Conservation (phyloP, 2,888 invertebrate genomes). For the Epinotia nisella region DNA sequence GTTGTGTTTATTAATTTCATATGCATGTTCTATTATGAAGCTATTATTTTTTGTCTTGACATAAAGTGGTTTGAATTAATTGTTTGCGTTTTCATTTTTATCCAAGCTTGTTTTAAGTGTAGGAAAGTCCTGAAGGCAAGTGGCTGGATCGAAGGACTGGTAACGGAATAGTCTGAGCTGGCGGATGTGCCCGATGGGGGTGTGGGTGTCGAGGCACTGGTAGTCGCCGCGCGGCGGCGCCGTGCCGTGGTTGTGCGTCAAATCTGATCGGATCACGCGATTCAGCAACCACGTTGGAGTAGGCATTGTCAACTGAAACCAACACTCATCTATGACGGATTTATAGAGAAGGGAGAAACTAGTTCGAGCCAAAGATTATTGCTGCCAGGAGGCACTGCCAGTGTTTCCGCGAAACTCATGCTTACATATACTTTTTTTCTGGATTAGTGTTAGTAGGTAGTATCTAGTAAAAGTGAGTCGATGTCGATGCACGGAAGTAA, state of each 20-base stretch:
- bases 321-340: neutral
- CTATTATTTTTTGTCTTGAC: constrained; percentile 44
- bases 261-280: constrained; percentile 75
- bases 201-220: constrained; percentile 78
- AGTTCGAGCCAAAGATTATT: no score
- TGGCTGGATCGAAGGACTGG: constrained; percentile 74
- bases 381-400: no score
- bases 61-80: constrained; percentile 56
- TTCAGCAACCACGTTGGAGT: constrained; percentile 73
- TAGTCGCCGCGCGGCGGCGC: constrained; percentile 77
- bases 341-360: neutral
- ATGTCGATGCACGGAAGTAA: no score
- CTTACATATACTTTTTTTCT: no score
- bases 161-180: constrained; percentile 69
- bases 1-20: constrained; percentile 50
- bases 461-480: no score
- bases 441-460: no score
- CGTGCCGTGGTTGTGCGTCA: constrained; percentile 76
- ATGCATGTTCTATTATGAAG: constrained; percentile 49
- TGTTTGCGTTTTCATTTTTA: constrained; percentile 51
- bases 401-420: no score
- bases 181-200: constrained; percentile 77
- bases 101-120: constrained; percentile 53
- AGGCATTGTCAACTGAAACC: constrained; percentile 70
- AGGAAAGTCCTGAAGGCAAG: constrained; percentile 71